These are phyloP conservation scores for Rhyacophila brunnea DNA, from an alignment of 1,140 invertebrate species.

Conservation along the genomic window DNA sequence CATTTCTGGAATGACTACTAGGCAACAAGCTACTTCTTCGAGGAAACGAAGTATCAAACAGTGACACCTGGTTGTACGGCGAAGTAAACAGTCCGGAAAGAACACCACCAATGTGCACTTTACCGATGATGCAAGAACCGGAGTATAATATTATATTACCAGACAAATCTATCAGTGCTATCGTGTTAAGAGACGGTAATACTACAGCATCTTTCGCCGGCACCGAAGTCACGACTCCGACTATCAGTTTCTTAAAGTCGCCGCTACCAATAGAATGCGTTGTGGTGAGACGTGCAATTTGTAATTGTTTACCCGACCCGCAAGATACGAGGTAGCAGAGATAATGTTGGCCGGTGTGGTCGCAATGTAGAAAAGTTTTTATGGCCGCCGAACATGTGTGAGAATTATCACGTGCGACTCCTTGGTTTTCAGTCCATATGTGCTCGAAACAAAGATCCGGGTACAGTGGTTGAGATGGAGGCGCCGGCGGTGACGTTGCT, in stretches of 20 bases:
- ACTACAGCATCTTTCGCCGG: slow-evolving; percentile 81
- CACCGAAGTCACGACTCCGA: slow-evolving; percentile 71
- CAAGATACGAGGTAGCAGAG: slow-evolving; percentile 75
- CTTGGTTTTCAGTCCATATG: slow-evolving; percentile 78
- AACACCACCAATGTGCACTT: slow-evolving; percentile 77
- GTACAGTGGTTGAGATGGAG: slow-evolving; percentile 68
- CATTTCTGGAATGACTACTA: slow-evolving; percentile 49
- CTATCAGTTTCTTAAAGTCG: slow-evolving; percentile 61
- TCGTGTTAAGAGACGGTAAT: slow-evolving; percentile 76
- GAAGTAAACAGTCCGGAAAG: slow-evolving; percentile 60
- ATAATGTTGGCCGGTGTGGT: slow-evolving; percentile 80
- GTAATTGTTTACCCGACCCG: slow-evolving; percentile 61
- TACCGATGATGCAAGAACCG: slow-evolving; percentile 76
- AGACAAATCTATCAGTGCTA: slow-evolving; percentile 75
- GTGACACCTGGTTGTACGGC: slow-evolving; percentile 56
- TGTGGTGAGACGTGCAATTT: slow-evolving; percentile 74
- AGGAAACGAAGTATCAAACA: slow-evolving; percentile 62
- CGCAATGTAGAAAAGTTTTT: slow-evolving; percentile 78
- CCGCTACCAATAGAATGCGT: slow-evolving; percentile 54
- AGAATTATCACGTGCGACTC: slow-evolving; percentile 52
- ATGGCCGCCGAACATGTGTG: slow-evolving; percentile 58
- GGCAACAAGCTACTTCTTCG: slow-evolving; percentile 66
- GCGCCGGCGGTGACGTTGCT: slow-evolving; percentile 39
- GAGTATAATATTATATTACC: slow-evolving; percentile 84
- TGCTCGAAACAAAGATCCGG: slow-evolving; percentile 86